Evolutionary conservation across 1,140 invertebrate species (phyloP).

Genomic region (Drosophila baimaii): DNA sequence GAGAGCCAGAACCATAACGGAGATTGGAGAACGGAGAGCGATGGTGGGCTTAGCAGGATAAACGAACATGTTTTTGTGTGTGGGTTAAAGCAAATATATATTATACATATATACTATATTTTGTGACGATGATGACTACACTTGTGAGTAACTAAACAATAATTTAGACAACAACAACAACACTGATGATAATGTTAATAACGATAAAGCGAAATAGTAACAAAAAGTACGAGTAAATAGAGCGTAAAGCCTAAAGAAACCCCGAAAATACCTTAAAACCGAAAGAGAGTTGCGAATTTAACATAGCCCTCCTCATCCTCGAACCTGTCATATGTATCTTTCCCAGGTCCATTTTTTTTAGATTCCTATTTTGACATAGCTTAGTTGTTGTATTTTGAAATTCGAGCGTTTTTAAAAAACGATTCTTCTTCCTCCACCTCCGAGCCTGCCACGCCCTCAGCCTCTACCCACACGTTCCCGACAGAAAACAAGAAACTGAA

Average conservation of each 20-base stretch:
- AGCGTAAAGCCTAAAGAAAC: constrained; percentile 44
- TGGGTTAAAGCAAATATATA: constrained; percentile 51
- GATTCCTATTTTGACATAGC: constrained; percentile 47
- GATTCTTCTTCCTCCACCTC: constrained; percentile 32
- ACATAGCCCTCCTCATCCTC: constrained; percentile 43
- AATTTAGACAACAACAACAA: constrained; percentile 80
- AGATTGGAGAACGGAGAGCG: constrained; percentile 23
- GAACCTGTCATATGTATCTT: constrained; percentile 4
- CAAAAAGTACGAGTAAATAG: constrained; percentile 58
- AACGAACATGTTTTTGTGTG: constrained; percentile 48
- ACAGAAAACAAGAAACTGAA: constrained; percentile 54
- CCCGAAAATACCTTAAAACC: constrained; percentile 1
- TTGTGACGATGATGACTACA: constrained; percentile 69
- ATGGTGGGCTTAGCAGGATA: constrained; percentile 56
- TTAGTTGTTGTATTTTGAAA: constrained; percentile 70
- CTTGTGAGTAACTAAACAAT: constrained; percentile 83
- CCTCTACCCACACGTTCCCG: constrained; percentile 19
- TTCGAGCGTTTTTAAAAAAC: constrained; percentile 77
- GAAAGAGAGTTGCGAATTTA: constrained; percentile 62
- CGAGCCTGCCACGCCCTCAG: constrained; percentile 13
- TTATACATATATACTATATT: constrained; percentile 61
- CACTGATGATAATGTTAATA: constrained; percentile 74
- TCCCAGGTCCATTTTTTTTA: constrained; percentile 20
- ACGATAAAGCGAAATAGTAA: constrained; percentile 71
- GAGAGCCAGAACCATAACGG: constrained; percentile 15